Evolutionary conservation across 2,888 invertebrate genomes (phyloP).

Genomic region (Eurytoma californica): DNA sequence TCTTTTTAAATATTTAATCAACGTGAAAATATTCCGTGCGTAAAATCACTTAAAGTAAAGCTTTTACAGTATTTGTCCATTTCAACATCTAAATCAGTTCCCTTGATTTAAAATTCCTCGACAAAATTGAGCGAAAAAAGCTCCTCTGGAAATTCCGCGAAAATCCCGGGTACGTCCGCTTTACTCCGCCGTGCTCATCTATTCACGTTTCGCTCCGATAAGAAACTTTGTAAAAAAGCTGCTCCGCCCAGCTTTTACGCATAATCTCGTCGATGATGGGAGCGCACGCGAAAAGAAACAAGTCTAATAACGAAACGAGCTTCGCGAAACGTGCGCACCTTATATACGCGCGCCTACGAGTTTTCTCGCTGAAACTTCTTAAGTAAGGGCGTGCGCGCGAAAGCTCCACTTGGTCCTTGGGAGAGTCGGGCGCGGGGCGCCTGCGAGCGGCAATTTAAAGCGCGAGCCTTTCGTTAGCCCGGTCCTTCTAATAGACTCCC

Average conservation of each 20-base stretch:
- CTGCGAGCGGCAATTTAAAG: not conserved
- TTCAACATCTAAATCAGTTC: no score
- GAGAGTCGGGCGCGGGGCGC: not conserved
- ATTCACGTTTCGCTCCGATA: constrained; percentile 14
- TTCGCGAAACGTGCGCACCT: not conserved
- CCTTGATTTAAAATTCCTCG: no score
- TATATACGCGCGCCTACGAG: not conserved
- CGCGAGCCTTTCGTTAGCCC: not conserved
- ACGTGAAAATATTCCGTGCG: no score
- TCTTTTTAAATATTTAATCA: no score
- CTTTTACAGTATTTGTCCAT: no score
- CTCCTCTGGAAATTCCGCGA: no score
- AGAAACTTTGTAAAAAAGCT: constrained; percentile 17
- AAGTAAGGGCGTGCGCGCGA: constrained; percentile 25
- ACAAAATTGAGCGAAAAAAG: no score
- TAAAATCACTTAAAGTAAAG: no score
- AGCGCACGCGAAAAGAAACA: constrained; percentile 44
- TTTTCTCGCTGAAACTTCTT: constrained; percentile 32
- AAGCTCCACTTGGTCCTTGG: constrained; percentile 2
- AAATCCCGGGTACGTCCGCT: no score
- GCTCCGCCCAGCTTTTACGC: constrained; percentile 15
- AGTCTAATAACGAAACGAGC: constrained; percentile 40
- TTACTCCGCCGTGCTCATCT: not conserved
- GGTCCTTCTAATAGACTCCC: constrained; percentile 7
- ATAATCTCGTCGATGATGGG: constrained; percentile 49